Evolutionary conservation across 2,113 vertebrate genomes (phyloP).

Genomic region (Tamias sibiricus): DNA sequence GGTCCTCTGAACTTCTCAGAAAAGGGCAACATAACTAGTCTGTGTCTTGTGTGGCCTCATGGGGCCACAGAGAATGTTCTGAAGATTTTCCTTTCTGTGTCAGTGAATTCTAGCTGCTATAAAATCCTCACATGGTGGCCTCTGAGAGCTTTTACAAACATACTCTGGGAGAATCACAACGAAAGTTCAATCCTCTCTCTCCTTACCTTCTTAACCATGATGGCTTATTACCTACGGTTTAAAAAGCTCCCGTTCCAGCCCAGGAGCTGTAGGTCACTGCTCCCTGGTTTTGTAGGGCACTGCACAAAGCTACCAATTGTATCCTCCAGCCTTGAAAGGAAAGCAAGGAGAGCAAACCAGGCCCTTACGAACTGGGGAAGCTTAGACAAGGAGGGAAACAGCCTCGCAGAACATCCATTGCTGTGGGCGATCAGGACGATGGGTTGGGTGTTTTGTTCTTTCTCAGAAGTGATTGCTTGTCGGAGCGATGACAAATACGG

Average conservation of each 20-base stretch:
- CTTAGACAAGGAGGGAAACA: background rate
- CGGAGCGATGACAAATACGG: background rate
- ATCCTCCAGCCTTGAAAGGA: conserved; percentile 13
- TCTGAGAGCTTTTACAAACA: background rate
- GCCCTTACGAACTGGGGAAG: background rate
- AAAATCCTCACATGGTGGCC: background rate
- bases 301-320: background rate
- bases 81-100: background rate
- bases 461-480: background rate
- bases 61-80: background rate
- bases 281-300: conserved; percentile 48
- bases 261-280: background rate
- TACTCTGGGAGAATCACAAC: background rate
- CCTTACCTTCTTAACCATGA: conserved; percentile 16
- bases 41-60: background rate
- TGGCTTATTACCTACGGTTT: background rate
- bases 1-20: background rate
- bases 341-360: background rate
- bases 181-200: background rate
- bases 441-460: background rate
- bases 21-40: background rate
- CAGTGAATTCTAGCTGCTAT: conserved; percentile 48
- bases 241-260: background rate
- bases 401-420: background rate
- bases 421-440: background rate